phyloP scores from a whole-genome alignment of 2,888 invertebrate species.

The Gibbula magus region DNA sequence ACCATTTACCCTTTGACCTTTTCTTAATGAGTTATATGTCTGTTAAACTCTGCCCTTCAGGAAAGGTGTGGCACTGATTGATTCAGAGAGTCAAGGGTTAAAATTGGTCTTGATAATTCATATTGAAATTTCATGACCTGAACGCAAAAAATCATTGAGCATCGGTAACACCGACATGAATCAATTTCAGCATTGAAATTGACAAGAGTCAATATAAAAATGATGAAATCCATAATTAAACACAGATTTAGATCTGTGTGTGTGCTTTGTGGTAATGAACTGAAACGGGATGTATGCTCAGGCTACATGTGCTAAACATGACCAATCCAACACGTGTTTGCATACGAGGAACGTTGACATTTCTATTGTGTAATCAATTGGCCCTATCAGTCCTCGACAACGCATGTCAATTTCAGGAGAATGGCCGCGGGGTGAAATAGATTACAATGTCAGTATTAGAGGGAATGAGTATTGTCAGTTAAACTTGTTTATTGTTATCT shows the following conservation, averaged over 20 bases:
- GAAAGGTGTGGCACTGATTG: too few relatives aligned
- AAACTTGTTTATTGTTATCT: too few relatives aligned
- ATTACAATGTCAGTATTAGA: neutral
- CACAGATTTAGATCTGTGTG: neutral
- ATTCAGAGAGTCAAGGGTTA: too few relatives aligned
- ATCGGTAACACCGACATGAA: neutral
- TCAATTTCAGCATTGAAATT: neutral
- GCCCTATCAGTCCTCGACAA: neutral
- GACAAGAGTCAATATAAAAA: neutral
- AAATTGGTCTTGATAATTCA: too few relatives aligned
- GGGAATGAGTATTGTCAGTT: too few relatives aligned
- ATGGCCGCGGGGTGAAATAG: neutral
- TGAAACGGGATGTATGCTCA: neutral
- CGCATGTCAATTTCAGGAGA: neutral
- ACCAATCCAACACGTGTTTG: neutral
- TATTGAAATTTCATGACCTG: too few relatives aligned
- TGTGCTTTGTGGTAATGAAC: neutral
- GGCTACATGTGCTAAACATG: neutral
- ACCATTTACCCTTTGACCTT: too few relatives aligned
- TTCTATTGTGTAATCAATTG: constrained; percentile 1
- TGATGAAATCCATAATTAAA: constrained; percentile 11
- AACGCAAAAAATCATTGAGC: too few relatives aligned
- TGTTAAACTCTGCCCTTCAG: too few relatives aligned
- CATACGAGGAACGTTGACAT: neutral
- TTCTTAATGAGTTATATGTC: too few relatives aligned